These are phyloP conservation scores for Herminia tarsipennalis DNA, from an alignment of 2,888 invertebrate species.

Conservation along the genomic window DNA sequence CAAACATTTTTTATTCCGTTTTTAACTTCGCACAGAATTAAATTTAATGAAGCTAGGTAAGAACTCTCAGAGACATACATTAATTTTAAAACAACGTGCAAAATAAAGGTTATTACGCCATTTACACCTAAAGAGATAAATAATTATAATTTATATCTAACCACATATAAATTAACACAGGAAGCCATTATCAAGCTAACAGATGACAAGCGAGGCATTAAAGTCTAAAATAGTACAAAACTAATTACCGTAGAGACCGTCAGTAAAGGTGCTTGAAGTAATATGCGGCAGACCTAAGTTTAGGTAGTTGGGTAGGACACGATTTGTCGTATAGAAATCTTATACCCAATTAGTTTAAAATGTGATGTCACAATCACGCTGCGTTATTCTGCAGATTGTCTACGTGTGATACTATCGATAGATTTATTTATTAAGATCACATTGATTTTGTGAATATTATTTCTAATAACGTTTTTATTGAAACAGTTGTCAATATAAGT, in stretches of 20 bases:
- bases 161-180: slow-evolving; percentile 67
- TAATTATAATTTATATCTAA: slow-evolving; percentile 62
- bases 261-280: slow-evolving; percentile 47
- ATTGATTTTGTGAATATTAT: no score
- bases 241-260: slow-evolving; percentile 69
- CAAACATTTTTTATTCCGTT: not conserved
- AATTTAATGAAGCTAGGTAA: slow-evolving; percentile 26
- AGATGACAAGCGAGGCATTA: slow-evolving; percentile 67
- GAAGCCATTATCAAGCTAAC: slow-evolving; percentile 67
- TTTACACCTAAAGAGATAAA: slow-evolving; percentile 38
- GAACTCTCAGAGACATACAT: slow-evolving; percentile 17
- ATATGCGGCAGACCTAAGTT: slow-evolving; percentile 25
- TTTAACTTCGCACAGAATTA: slow-evolving; percentile 19
- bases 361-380: no score
- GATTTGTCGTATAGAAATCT: slow-evolving; percentile 43
- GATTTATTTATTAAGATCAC: not conserved
- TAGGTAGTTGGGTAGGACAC: slow-evolving; percentile 27
- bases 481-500: no score
- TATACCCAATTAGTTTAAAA: no score
- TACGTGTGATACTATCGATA: no score
- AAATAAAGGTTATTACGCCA: slow-evolving; percentile 26
- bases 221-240: slow-evolving; percentile 74
- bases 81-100: slow-evolving; percentile 34
- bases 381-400: no score
- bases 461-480: no score